Conservation (phyloP, 1,140 invertebrate genomes). For the Psix sp. region DNA sequence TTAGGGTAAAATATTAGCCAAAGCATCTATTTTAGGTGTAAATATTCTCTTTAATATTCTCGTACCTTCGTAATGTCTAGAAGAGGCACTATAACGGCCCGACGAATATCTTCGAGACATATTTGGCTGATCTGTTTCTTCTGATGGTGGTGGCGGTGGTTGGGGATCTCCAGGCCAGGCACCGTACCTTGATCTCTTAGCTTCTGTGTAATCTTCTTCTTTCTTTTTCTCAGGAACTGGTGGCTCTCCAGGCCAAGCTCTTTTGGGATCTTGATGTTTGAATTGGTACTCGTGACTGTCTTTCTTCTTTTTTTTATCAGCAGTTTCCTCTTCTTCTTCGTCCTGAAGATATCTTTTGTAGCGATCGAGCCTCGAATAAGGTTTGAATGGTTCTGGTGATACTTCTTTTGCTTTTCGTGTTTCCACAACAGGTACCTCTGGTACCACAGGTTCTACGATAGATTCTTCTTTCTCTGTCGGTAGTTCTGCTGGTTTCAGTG, state of each 20-base stretch:
- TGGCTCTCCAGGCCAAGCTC: constrained; percentile 59
- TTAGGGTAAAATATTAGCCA: no score
- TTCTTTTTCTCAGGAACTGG: constrained; percentile 61
- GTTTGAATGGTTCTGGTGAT: constrained; percentile 11
- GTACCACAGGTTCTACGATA: background rate
- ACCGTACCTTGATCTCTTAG: constrained; percentile 55
- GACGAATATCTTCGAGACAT: constrained; percentile 80
- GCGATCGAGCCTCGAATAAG: constrained; percentile 19
- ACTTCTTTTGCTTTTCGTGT: constrained; percentile 26
- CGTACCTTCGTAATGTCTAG: constrained; percentile 79
- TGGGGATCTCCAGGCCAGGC: constrained; percentile 51
- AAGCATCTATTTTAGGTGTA: no score
- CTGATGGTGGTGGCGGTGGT: constrained; percentile 55
- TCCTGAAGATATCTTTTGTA: constrained; percentile 28
- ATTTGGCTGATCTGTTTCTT: constrained; percentile 76
- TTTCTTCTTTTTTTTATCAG: constrained; percentile 48
- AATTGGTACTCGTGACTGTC: constrained; percentile 59
- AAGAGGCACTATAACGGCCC: constrained; percentile 78
- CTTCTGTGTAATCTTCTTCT: constrained; percentile 56
- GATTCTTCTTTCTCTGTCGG: constrained; percentile 5
- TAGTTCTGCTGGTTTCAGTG: constrained; percentile 59
- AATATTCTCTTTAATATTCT: constrained; percentile 1
- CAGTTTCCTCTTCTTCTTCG: constrained; percentile 36
- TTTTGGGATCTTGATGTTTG: constrained; percentile 31
- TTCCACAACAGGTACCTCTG: constrained; percentile 3